A percentile compares a stretch with the other conserved stretches of the same genome.
Evolutionary conservation across 2,113 vertebrate genomes (phyloP).

Genomic region (Leucopsar rothschildi): DNA sequence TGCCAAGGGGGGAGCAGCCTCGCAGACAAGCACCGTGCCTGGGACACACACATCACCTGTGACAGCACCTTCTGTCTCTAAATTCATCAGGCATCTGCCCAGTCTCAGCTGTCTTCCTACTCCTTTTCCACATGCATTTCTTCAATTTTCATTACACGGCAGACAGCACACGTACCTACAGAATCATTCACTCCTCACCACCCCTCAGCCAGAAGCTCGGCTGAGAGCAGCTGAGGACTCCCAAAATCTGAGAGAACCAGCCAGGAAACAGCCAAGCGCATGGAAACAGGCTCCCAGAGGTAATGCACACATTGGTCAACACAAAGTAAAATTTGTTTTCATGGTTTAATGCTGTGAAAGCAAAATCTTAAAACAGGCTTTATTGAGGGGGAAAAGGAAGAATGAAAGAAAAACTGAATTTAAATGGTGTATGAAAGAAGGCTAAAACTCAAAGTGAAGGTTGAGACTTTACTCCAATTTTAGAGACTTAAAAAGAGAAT

Average conservation of each 20-base stretch:
- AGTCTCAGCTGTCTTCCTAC: not conserved
- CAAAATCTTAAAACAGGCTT: not conserved
- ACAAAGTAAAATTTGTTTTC: not conserved
- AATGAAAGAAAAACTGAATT: not conserved
- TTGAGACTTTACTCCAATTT: not conserved
- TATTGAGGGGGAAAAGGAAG: not conserved
- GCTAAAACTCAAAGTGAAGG: not conserved
- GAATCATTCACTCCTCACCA: no score
- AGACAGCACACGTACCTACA: not conserved
- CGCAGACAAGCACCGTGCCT: not conserved
- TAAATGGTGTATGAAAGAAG: not conserved
- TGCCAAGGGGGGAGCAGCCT: not conserved
- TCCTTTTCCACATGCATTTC: not conserved
- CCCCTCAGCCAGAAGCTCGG: not conserved
- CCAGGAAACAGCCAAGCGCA: not conserved
- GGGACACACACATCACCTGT: fast-evolving
- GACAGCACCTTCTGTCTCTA: not conserved
- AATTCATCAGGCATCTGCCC: no score
- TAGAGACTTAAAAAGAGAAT: not conserved
- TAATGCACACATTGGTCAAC: not conserved
- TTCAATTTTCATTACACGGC: not conserved
- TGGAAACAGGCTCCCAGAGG: not conserved
- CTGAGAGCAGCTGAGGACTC: not conserved
- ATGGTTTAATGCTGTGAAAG: not conserved
- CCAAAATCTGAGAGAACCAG: not conserved